Conservation (phyloP, 2,113 vertebrate species). For the Buteo buteo region DNA sequence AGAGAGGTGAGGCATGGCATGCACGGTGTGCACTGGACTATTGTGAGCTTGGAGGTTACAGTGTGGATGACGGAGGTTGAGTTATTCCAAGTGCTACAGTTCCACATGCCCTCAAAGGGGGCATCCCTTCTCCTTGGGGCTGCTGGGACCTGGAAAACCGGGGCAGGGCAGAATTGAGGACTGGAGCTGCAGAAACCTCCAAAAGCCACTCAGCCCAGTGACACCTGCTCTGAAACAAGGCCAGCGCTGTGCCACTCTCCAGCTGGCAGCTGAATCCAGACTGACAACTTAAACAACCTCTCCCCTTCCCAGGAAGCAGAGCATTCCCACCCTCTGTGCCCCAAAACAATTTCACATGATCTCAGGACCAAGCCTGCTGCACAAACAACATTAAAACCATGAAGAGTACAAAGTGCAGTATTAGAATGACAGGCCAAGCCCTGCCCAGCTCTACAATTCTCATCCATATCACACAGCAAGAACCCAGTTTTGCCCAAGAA, state of each 20-base stretch:
- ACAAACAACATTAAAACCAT: conserved; percentile 17
- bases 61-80: not conserved
- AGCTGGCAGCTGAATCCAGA: not conserved
- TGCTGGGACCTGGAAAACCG: not conserved
- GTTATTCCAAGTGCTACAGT: not conserved
- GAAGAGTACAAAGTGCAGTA: conserved; percentile 42
- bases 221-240: not conserved
- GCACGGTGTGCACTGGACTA: not conserved
- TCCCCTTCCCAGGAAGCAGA: not conserved
- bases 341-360: not conserved
- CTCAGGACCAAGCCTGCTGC: conserved; percentile 33
- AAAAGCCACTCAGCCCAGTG: not conserved
- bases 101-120: not conserved
- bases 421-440: not conserved
- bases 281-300: not conserved
- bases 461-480: not conserved
- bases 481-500: not conserved
- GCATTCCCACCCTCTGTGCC: not conserved
- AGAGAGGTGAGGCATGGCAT: not conserved
- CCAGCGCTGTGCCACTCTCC: not conserved
- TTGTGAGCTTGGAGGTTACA: not conserved
- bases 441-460: not conserved
- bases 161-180: not conserved
- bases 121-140: not conserved
- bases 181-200: not conserved